Evolutionary conservation across 2,113 vertebrate species (phyloP), one percentile per base, ranked within the genome.

Genomic region (Ochotona curzoniae): DNA sequence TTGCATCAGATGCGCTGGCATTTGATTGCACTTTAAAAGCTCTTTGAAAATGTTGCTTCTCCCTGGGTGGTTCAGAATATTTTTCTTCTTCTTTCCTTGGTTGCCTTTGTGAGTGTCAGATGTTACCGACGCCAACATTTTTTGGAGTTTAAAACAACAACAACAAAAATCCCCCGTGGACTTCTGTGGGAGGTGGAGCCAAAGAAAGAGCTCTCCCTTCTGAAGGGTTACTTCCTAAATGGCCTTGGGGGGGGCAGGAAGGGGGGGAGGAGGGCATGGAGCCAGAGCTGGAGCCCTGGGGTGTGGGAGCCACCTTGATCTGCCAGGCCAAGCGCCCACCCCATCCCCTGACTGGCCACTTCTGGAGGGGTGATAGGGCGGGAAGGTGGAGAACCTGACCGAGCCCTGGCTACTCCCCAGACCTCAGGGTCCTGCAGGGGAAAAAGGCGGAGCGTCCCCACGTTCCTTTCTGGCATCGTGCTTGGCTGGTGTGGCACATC

Each of bases 11-110:
- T 70, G 32, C 49, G 28, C 61, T 80, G 89, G 83, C 47, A 44
- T 79, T 93, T 79, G 35, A 79, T 86, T 93, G 71, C 76, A 61
- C 32, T 89, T 81, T 69, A 51, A 95, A 94, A 84, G 76, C 80
- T 75, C 38, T 96, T 90, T 91, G 67, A 51, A 23, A 38, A 38
- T 78, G 86, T 67, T 83, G 60, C 49, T 85, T 95, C 87, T 95
- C 49, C 57, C 67, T 83, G 51, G 63, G 81, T 69, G 51, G 32
- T 25, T 67, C 57, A 83, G 92, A 60, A 44, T 83, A 89, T 67
- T 73, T 64, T 38, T 90, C 83, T 73, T 60, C 35, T 30, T 80
- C 44, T 78, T 91, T 83, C 69, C 28, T 71, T 35, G 38, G 9
- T 89, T 88, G 79, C 75, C 64, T 20, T 83, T 70, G 38, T 20